phyloP scores from a whole-genome alignment of 2,113 vertebrate genomes.

The Phylloscopus trochilus region DNA sequence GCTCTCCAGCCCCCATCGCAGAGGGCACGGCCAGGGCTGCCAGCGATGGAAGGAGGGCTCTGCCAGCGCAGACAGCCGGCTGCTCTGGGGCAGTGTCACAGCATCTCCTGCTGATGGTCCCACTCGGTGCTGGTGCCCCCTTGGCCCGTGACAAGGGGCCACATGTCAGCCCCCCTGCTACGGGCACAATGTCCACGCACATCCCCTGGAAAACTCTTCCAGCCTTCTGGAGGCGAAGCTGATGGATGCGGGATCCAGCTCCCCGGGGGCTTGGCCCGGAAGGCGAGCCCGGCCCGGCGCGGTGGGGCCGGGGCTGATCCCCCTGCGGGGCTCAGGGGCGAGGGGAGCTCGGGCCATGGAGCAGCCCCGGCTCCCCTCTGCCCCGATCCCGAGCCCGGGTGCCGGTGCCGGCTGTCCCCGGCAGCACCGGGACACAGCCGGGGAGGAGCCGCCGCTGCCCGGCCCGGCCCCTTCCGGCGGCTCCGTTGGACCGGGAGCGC shows the following conservation, averaged over 20 bases:
- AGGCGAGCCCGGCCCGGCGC: not conserved
- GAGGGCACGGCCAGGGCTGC: not conserved
- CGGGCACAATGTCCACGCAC: fast-evolving
- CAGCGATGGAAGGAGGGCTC: not conserved
- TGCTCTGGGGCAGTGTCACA: fast-evolving
- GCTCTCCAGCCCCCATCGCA: not conserved
- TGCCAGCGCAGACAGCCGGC: not conserved
- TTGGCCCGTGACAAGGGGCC: fast-evolving
- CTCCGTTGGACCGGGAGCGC: not conserved
- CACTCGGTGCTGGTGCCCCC: not conserved
- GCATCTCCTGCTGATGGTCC: not conserved
- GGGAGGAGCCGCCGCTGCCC: not conserved
- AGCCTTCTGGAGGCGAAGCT: not conserved
- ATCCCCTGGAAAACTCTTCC: not conserved
- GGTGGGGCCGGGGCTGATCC: not conserved
- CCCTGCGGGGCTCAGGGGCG: not conserved
- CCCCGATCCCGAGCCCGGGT: not conserved
- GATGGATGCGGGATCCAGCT: not conserved
- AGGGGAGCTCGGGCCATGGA: not conserved
- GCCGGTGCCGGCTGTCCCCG: not conserved
- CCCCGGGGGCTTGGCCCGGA: fast-evolving
- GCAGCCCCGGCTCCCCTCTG: too few species aligned
- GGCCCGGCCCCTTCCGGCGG: not conserved
- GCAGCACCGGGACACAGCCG: not conserved
- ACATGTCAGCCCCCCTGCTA: not conserved